Base-by-base conservation (phyloP, 2,113 vertebrate genomes). In the Burhinus oedicnemus region DNA sequence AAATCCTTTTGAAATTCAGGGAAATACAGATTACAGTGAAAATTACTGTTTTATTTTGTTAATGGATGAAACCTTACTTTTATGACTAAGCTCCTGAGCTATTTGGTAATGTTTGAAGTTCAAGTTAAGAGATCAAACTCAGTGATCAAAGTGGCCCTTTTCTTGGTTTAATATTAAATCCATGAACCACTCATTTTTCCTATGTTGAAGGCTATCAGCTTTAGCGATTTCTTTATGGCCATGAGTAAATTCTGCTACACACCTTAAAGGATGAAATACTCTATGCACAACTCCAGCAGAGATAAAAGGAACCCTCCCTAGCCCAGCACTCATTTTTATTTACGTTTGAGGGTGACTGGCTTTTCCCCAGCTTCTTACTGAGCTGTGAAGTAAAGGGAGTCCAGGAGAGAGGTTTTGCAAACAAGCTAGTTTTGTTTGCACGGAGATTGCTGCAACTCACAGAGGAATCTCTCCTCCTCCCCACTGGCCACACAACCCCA, bases 141-240 rank as follows among this genome's bases (percentile, higher is more conserved):
- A n/a, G 20, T 71, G 88, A 97, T 96, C 92, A 97, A 97, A 97
- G 95, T 70, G 75, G 68, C 27, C 79, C 71, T 94, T 75, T 94
- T 62, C 85, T 83, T 78, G 44, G 88, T 95, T 95, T 83, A 96
- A 83, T 94, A 96, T 95, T 96, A 94, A 96, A 95, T 74, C 88
- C 54, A 77, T 12, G 42, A 87, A 52, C 30, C 12, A 81, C 60
- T 93, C 32, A 19, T 70, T 77, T 89, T 85, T 92, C 6, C n/a
- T 42, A 1, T 54, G 22, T 86, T 83, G 79, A 96, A 95, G 71
- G 29, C 47, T 75, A 81, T 66, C 85, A 71, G 76, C 64, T 94
- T 83, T 68, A 94, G 87, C 25, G 51, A 38, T 76, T 93, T 90
- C 55, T 38, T 83, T 86, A 94, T 83, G 93, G 71, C 83, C 76